A percentile compares a stretch with the other conserved stretches of the same genome.
These are phyloP conservation scores for Beaufortia kweichowensis DNA, from an alignment of 2,113 vertebrate species.

Conservation along the genomic window DNA sequence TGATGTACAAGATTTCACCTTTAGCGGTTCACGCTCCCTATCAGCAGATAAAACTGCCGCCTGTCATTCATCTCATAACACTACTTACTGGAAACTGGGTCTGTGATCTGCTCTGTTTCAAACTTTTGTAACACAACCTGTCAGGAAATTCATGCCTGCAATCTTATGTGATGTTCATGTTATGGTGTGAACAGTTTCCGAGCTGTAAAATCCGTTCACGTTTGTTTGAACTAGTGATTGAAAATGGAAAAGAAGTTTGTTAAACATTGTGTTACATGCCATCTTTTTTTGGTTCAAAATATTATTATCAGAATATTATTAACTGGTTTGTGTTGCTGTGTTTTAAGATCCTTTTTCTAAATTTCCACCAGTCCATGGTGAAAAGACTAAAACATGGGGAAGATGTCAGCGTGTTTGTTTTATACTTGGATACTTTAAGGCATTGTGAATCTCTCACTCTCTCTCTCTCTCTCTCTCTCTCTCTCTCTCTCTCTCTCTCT, in stretches of 20 bases:
- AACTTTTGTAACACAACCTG: background rate
- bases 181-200: no score
- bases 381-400: slow-evolving; percentile 35
- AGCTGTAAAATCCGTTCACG: no score
- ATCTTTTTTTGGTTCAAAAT: no score
- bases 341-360: slow-evolving; percentile 26
- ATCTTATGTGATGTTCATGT: background rate
- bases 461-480: slow-evolving; percentile 14
- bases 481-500: slow-evolving; percentile 4
- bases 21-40: background rate
- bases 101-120: slow-evolving; percentile 9
- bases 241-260: no score
- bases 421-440: no score
- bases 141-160: background rate
- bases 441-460: slow-evolving; percentile 55
- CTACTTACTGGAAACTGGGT: background rate
- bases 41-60: slow-evolving; percentile 38
- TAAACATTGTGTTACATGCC: no score
- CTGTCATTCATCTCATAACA: slow-evolving; percentile 10
- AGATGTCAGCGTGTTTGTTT: slow-evolving; percentile 57
- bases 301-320: no score
- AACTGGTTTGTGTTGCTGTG: no score
- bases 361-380: slow-evolving; percentile 51
- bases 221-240: no score
- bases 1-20: slow-evolving; percentile 33